Conservation (phyloP, 2,888 invertebrate species). For the Megalurothrips usitatus region DNA sequence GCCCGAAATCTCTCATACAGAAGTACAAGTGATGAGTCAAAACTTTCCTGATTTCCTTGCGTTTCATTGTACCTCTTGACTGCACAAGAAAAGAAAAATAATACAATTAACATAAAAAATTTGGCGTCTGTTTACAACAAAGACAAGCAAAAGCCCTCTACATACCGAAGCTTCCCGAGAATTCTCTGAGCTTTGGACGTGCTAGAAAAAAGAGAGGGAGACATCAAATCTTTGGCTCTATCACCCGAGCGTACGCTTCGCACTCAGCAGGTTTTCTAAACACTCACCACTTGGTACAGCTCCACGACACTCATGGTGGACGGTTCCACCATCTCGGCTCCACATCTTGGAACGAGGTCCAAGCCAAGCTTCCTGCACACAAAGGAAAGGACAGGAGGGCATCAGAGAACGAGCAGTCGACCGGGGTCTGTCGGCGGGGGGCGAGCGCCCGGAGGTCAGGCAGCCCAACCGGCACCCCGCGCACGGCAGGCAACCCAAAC, state of each 20-base stretch:
- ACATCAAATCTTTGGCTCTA: not conserved
- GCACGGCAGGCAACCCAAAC: not conserved
- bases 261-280: not conserved
- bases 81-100: conserved; percentile 37
- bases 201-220: conserved; percentile 44
- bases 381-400: not conserved
- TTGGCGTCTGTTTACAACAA: not conserved
- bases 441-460: not conserved
- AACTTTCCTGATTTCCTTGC: conserved; percentile 55
- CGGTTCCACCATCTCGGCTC: conserved; percentile 84
- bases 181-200: conserved; percentile 53
- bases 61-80: conserved; percentile 55
- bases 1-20: conserved; percentile 83
- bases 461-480: not conserved
- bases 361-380: conserved; percentile 75
- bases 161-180: conserved; percentile 50
- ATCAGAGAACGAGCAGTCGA: not conserved
- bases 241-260: not conserved
- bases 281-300: conserved; percentile 77
- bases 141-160: conserved; percentile 30
- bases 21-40: conserved; percentile 77
- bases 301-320: conserved; percentile 85
- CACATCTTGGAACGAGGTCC: conserved; percentile 86
- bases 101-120: conserved; percentile 31
- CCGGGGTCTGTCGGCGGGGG: not conserved